A percentile compares a stretch with the other conserved stretches of the same genome.
Evolutionary conservation across 1,140 invertebrate genomes (phyloP).

Genomic region (Hydropsyche tenuis): DNA sequence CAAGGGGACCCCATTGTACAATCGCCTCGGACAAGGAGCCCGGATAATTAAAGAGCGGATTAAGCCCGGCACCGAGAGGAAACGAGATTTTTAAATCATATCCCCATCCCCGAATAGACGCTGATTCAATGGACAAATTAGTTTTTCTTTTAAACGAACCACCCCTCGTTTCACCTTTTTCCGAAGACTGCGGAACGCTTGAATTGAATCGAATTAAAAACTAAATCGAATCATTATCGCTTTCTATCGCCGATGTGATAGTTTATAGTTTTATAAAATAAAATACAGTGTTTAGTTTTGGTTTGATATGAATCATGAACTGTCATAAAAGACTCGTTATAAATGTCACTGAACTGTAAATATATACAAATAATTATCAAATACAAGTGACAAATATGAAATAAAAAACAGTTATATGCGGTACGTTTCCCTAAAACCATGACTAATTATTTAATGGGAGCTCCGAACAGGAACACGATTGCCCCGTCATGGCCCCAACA

Average conservation of each 20-base stretch:
- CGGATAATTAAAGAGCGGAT: constrained; percentile 40
- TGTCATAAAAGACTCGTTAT: too few species aligned
- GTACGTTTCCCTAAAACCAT: constrained; percentile 20
- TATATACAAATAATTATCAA: too few species aligned
- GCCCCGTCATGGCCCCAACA: constrained; percentile 20
- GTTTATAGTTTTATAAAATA: too few species aligned
- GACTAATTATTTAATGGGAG: constrained; percentile 49
- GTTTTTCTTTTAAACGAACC: constrained; percentile 7
- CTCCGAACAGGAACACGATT: constrained; percentile 27
- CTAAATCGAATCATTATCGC: too few species aligned
- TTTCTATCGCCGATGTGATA: too few species aligned
- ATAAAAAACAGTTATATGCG: too few species aligned
- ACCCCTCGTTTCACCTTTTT: not conserved
- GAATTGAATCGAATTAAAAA: not conserved
- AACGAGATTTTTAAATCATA: constrained; percentile 40
- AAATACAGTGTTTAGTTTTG: too few species aligned
- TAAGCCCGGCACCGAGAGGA: constrained; percentile 30
- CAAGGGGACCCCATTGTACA: constrained; percentile 42
- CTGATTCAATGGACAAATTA: constrained; percentile 16
- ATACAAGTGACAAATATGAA: too few species aligned
- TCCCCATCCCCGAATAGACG: not conserved
- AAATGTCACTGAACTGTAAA: too few species aligned
- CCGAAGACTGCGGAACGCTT: not conserved
- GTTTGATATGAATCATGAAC: too few species aligned
- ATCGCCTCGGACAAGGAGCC: constrained; percentile 26